Percentiles rank a stretch among this genome's conserved stretches.
Conservation (phyloP, 2,113 vertebrate genomes). For the Hypocryptadius cinnamomeus region DNA sequence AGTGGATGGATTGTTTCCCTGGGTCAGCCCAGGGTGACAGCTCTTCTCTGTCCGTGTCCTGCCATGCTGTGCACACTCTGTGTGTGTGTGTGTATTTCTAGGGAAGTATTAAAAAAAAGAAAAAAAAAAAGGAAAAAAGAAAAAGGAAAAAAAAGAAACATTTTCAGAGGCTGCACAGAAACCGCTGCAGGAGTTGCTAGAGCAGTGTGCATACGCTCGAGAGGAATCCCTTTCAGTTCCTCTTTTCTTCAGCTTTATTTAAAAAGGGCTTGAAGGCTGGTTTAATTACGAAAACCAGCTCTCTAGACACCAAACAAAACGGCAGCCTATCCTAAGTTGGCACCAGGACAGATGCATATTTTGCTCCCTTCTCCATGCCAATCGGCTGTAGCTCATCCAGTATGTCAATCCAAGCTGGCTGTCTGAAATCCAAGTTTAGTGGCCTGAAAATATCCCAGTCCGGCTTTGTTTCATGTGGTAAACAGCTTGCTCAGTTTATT, state of each 20-base stretch:
- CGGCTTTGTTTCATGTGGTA: conserved; percentile 45
- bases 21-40: not conserved
- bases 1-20: not conserved
- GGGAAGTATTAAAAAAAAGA: not conserved
- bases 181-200: conserved; percentile 40
- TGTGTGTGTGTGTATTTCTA: not conserved
- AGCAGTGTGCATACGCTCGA: conserved; percentile 46
- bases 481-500: conserved; percentile 33
- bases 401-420: conserved; percentile 39
- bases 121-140: not conserved
- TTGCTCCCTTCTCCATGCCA: conserved; percentile 60
- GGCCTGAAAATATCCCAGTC: conserved; percentile 45
- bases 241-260: conserved; percentile 64
- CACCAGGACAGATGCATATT: conserved; percentile 61
- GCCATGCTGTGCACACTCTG: not conserved
- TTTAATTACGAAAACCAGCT: conserved; percentile 62
- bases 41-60: not conserved
- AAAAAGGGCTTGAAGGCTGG: conserved; percentile 59
- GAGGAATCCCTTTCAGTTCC: conserved; percentile 65
- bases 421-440: conserved; percentile 50
- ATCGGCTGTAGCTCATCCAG: conserved; percentile 49
- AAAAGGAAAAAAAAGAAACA: not conserved
- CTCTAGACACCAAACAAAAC: conserved; percentile 68
- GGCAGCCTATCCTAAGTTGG: conserved; percentile 55
- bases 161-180: conserved; percentile 25